Base-by-base conservation (phyloP, 2,888 invertebrate genomes). In the Orthosia gracilis region DNA sequence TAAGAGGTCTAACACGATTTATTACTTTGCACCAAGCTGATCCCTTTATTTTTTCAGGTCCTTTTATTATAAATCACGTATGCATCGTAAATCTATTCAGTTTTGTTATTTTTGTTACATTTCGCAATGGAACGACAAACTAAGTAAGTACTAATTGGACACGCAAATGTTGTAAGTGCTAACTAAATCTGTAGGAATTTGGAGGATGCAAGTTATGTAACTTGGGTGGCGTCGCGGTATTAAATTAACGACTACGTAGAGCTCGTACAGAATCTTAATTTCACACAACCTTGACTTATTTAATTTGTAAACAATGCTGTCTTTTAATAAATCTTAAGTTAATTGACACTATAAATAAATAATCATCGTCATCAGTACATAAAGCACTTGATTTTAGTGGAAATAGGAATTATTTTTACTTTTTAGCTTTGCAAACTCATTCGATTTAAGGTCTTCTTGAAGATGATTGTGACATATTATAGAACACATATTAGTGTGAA, bases 191-290 rank as follows among this genome's bases (percentile, higher is more conserved):
- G 84, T 80, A 82, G 87, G 84, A 74, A 84, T 90, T 90, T 88
- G 73, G 86, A 92, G 92, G 92, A 90, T 91, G 76, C 47, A 18
- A 57, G 72, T 88, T 87, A 86, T 85, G 82, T 86, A 87, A 89
- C 47, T 77, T 85, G 78, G 87, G 86, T 83, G 86, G 76, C 84
- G 83, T 75, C 40, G 83, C 83, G 83, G 63, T 80, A 23, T 65
- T 72, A 72, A 77, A 23, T 63, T 69, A 68, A 80, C 73, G 68
- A 74, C 64, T 58, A 66, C 47, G 31, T 79, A 72, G 23, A 61
- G 12, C 61, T 58, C 75, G 45, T 57, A 61, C 26, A 59, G 67
- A 73, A 85, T 76, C 65, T 66, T 55, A 69, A 79, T 78, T 76
- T 84, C 80, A 78, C 80, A 84, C 77, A 68, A 83, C 79, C 80